Percentiles rank a stretch among this genome's conserved stretches.
These are phyloP conservation scores for Bubo scandiacus DNA, from an alignment of 2,113 vertebrate species.

Conservation along the genomic window DNA sequence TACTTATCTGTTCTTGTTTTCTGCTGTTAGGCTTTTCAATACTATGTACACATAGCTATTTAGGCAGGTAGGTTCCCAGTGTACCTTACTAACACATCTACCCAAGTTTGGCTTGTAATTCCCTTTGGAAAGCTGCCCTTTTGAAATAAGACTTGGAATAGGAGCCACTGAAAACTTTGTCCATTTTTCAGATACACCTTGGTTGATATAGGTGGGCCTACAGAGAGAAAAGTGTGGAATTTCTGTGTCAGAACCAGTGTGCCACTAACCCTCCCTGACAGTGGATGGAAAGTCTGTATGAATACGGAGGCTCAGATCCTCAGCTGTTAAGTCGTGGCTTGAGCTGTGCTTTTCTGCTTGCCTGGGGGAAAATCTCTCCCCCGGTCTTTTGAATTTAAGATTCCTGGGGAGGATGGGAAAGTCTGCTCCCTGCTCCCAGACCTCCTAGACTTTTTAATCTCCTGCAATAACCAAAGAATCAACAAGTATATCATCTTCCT, in stretches of 20 bases:
- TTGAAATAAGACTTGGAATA: neutral
- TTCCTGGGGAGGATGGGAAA: neutral
- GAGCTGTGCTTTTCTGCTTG: neutral
- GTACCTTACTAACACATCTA: neutral
- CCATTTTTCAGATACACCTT: neutral
- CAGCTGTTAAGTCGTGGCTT: neutral
- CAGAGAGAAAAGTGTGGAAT: neutral
- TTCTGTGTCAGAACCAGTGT: neutral
- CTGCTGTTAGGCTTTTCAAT: neutral
- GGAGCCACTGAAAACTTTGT: neutral
- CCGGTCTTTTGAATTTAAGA: neutral
- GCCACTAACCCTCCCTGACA: neutral
- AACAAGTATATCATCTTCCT: slow-evolving; percentile 20
- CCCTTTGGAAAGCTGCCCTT: neutral
- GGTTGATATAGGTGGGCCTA: neutral
- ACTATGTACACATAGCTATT: neutral
- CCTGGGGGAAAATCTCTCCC: neutral
- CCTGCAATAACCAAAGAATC: neutral
- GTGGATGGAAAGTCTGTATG: neutral
- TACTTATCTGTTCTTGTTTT: neutral
- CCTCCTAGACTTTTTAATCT: slow-evolving; percentile 3
- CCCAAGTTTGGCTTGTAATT: neutral
- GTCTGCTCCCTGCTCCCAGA: neutral
- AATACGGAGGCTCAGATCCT: neutral
- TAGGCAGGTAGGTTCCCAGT: neutral